Percentiles rank a stretch among this genome's conserved stretches.
phyloP scores from a whole-genome alignment of 2,888 invertebrate species.

The Trissolcus japonicus region DNA sequence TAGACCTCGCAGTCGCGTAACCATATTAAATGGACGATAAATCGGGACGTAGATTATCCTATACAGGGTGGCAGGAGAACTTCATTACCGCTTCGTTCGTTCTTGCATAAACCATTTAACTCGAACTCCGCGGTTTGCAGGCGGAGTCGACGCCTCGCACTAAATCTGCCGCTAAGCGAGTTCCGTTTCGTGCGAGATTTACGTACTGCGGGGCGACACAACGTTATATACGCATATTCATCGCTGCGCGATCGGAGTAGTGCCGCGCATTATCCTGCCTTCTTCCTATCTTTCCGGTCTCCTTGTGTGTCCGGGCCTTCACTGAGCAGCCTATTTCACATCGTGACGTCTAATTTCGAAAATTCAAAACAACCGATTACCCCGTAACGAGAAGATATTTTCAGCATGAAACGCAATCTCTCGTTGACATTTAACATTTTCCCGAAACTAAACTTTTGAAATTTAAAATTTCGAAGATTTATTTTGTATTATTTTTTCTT shows the following conservation, averaged over 20 bases:
- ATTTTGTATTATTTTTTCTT: not conserved
- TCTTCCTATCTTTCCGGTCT: constrained; percentile 54
- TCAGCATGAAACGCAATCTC: constrained; percentile 20
- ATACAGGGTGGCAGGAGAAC: constrained; percentile 69
- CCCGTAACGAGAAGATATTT: constrained; percentile 36
- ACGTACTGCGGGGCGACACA: constrained; percentile 61
- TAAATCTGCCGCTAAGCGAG: constrained; percentile 71
- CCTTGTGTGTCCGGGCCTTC: constrained; percentile 46
- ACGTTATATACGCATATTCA: constrained; percentile 55
- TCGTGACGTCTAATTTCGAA: constrained; percentile 53
- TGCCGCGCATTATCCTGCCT: constrained; percentile 41
- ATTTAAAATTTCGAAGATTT: constrained; percentile 5
- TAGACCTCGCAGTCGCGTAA: constrained; percentile 58
- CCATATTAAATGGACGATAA: constrained; percentile 73
- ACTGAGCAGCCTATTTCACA: constrained; percentile 48
- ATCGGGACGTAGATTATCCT: constrained; percentile 74
- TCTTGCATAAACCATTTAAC: constrained; percentile 76
- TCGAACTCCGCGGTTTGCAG: constrained; percentile 74
- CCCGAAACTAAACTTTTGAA: constrained; percentile 31
- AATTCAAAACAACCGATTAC: constrained; percentile 40
- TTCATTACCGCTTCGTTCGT: constrained; percentile 75
- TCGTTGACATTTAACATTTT: constrained; percentile 36
- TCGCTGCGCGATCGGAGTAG: constrained; percentile 36
- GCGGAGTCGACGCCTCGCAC: constrained; percentile 71
- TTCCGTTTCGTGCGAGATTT: constrained; percentile 70